Conservation (phyloP, 1,140 invertebrate genomes). For the Contarinia nasturtii region DNA sequence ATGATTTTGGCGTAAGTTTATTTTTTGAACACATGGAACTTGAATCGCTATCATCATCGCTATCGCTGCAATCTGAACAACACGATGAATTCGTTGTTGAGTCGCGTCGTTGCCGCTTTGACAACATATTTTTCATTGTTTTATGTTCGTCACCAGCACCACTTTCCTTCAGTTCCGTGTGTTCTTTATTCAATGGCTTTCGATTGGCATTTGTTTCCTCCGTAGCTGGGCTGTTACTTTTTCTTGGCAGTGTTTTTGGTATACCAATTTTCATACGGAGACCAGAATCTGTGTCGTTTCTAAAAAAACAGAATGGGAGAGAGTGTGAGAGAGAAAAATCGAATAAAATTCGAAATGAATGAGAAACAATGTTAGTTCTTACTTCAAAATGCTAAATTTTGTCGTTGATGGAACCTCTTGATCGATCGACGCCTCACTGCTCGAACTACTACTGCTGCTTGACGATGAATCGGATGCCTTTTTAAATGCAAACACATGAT, state of each 20-base stretch:
- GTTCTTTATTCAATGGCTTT: neutral
- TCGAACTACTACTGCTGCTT: neutral
- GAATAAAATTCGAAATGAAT: neutral
- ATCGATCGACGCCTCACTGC: neutral
- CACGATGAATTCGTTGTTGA: neutral
- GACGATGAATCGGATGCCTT: slow-evolving; percentile 1
- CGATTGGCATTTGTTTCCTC: neutral
- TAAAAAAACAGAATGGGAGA: neutral
- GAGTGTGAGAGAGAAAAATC: neutral
- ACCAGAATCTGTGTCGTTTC: neutral
- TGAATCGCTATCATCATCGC: slow-evolving; percentile 1
- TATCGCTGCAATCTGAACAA: neutral
- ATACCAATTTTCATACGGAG: slow-evolving; percentile 4
- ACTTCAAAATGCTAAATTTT: slow-evolving; percentile 1
- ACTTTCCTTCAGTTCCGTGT: neutral
- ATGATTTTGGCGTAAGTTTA: too few relatives aligned
- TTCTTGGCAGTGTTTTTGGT: neutral
- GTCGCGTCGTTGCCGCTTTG: neutral
- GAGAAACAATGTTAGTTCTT: neutral
- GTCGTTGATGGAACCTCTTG: neutral
- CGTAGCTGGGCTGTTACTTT: neutral
- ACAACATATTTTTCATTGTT: neutral
- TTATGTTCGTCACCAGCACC: neutral
- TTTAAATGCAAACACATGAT: neutral
- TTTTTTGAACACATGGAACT: neutral